Evolutionary conservation across 2,797 vertebrate genomes (phyloP).

Genomic region (Amblyraja radiata): DNA sequence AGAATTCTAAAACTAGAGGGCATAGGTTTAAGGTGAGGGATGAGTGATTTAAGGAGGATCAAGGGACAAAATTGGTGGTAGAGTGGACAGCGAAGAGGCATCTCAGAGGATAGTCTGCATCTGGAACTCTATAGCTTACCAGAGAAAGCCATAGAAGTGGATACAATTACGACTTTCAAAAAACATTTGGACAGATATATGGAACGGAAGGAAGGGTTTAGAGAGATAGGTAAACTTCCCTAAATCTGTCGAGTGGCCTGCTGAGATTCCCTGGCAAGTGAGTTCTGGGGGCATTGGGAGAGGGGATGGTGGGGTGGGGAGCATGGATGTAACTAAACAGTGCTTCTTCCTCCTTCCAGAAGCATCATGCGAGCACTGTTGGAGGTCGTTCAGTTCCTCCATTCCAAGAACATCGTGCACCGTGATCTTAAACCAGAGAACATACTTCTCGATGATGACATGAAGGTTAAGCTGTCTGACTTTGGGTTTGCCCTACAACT

Average conservation of each 20-base stretch:
- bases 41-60: no score
- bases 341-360: conserved; percentile 52
- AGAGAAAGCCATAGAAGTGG: no score
- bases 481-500: conserved; percentile 90
- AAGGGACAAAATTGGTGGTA: no score
- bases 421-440: conserved; percentile 94
- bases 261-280: not conserved
- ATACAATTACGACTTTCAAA: no score
- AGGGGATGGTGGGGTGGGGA: not conserved
- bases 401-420: conserved; percentile 82
- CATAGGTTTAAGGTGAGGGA: no score
- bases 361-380: conserved; percentile 88
- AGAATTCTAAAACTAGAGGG: no score
- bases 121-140: no score
- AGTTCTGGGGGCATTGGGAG: not conserved
- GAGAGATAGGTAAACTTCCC: no score
- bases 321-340: not conserved
- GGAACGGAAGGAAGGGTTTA: no score
- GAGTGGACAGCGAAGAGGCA: no score
- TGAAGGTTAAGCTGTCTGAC: conserved; percentile 94
- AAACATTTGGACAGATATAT: no score
- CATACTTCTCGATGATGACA: conserved; percentile 86
- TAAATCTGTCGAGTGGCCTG: not conserved
- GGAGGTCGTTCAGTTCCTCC: conserved; percentile 81
- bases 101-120: no score